Percentiles rank a stretch among this genome's conserved stretches.
Evolutionary conservation across 2,888 invertebrate genomes (phyloP).

Genomic region (Agrilus cyanescens): DNA sequence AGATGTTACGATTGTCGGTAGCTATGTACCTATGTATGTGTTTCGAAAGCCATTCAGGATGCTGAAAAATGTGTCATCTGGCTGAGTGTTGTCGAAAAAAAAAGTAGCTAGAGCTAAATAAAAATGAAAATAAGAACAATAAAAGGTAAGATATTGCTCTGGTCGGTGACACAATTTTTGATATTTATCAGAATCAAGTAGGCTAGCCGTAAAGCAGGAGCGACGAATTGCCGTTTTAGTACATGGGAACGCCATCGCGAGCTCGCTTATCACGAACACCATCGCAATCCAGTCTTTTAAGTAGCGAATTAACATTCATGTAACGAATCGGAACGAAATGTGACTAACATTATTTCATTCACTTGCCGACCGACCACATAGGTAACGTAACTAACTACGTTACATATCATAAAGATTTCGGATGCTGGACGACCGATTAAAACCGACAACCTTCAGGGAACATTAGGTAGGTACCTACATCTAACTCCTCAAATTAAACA

Average conservation of each 20-base stretch:
- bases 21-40: no score
- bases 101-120: conserved; percentile 8
- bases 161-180: conserved; percentile 20
- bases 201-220: conserved; percentile 27
- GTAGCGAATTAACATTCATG: conserved; percentile 30
- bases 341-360: conserved; percentile 13
- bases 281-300: conserved; percentile 27
- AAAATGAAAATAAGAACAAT: conserved; percentile 10
- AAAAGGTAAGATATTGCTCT: conserved; percentile 14
- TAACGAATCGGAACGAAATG: conserved; percentile 24
- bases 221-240: conserved; percentile 24
- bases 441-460: no score
- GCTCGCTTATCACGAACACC: conserved; percentile 26
- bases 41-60: no score
- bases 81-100: conserved; percentile 3
- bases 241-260: conserved; percentile 28
- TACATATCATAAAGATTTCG: no score
- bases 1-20: no score
- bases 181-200: conserved; percentile 27
- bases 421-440: no score
- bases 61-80: no score
- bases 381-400: not conserved
- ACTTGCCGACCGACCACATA: not conserved
- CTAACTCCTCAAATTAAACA: no score
- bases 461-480: no score